phyloP scores from a whole-genome alignment of 1,140 invertebrate genomes.

The Maconellicoccus hirsutus region DNA sequence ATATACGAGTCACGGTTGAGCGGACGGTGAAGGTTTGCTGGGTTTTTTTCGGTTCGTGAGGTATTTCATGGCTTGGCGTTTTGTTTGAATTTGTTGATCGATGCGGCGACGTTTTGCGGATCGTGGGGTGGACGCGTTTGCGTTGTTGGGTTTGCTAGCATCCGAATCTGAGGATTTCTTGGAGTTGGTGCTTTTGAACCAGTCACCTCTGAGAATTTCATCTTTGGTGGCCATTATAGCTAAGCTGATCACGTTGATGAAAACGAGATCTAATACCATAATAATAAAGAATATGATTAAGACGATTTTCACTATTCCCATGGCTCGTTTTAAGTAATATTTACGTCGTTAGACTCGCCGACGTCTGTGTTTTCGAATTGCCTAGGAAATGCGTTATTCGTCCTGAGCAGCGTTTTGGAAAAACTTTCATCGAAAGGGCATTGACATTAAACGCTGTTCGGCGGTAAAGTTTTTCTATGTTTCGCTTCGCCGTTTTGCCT shows the following conservation, averaged over 20 bases:
- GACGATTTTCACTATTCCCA: background rate
- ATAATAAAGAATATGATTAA: background rate
- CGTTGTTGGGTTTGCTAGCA: background rate
- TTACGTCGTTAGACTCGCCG: too few relatives aligned
- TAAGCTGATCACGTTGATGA: background rate
- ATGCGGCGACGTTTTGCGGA: background rate
- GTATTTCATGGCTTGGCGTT: background rate
- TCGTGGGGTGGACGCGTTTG: background rate
- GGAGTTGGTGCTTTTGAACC: background rate
- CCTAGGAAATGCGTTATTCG: too few relatives aligned
- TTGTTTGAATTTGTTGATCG: background rate
- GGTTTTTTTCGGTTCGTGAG: background rate
- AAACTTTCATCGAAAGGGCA: too few relatives aligned
- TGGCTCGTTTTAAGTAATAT: background rate
- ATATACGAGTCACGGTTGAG: too few relatives aligned
- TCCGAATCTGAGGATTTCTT: background rate
- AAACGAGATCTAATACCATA: background rate
- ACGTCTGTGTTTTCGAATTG: too few relatives aligned
- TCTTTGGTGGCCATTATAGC: constrained; percentile 7
- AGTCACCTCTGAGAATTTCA: background rate
- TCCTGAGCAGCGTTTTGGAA: too few relatives aligned
- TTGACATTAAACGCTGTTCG: too few relatives aligned
- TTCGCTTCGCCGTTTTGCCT: too few relatives aligned
- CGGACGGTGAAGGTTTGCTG: background rate
- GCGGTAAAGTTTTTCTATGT: too few relatives aligned